These are phyloP conservation scores for Prionailurus viverrinus DNA, from an alignment of 2,113 vertebrate species.

Conservation along the genomic window DNA sequence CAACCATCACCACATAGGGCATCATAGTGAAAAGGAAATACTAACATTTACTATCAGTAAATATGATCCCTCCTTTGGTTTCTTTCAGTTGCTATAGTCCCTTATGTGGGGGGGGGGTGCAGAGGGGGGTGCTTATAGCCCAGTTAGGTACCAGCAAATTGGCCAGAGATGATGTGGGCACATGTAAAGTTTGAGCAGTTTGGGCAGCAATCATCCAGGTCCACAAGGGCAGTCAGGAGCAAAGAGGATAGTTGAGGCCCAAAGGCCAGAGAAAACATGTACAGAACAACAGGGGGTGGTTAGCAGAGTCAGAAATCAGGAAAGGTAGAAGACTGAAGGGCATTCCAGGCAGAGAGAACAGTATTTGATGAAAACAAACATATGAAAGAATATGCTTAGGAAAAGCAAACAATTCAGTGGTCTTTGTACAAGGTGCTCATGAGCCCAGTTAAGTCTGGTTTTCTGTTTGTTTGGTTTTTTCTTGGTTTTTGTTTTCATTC, in stretches of 20 bases:
- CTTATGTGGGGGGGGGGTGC: fast-evolving
- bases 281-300: not conserved
- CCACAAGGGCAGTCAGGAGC: not conserved
- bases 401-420: not conserved
- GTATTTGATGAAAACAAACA: not conserved
- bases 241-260: not conserved
- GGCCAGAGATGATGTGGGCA: not conserved
- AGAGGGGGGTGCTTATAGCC: not conserved
- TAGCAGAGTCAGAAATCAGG: not conserved
- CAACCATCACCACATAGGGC: not conserved
- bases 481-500: slow-evolving; percentile 10
- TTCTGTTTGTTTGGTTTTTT: not conserved
- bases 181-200: not conserved
- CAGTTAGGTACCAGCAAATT: not conserved
- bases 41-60: not conserved
- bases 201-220: not conserved
- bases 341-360: not conserved
- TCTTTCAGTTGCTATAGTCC: not conserved
- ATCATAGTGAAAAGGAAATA: slow-evolving; percentile 32
- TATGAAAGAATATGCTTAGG: not conserved
- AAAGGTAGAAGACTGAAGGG: not conserved
- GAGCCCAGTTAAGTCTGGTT: not conserved
- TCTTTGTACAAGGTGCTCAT: not conserved
- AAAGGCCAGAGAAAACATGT: not conserved
- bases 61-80: not conserved